Evolutionary conservation across 2,113 vertebrate species (phyloP), one percentile per base, ranked within the genome.

Genomic region (Pteruthius melanotis): DNA sequence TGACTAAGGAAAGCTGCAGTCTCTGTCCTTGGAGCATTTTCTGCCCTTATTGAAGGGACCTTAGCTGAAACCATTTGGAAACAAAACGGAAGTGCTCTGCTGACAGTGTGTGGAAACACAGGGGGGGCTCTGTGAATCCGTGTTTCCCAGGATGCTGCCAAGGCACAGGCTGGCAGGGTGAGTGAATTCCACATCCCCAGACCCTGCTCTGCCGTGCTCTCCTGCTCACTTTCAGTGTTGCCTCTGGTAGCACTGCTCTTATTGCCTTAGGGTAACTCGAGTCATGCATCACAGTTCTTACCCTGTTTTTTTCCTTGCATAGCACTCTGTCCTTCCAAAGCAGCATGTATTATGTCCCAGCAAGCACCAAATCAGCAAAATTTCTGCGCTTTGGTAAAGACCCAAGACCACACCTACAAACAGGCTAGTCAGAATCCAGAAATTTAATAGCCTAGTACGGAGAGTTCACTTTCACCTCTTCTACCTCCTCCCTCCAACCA

Each of bases 31-130:
- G 76, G 63, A 93, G 52, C 30, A 74, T 60, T 80, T 85, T 94
- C 87, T 89, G 86, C 78, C 52, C 78, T 53, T 63, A 28, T 45
- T 45, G 66, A 79, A 20, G 22, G 40, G 68, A 60, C 40, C 15
- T 88, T 60, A 81, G 54, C 40, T 75, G 57, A 89, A 92, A 86
- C n/a, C 50, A 16, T 91, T 95, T 70, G 72, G 89, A 92, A 94
- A 81, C 45, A 77, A 87, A 97, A 56, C 50, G 87, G 79, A 59
- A 94, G 44, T 37, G 72, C 70, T 92, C 33, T 87, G 75, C 82
- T 95, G 83, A 63, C 78, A 61, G 54, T 2, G 1, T n/a, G 59
- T 17, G 54, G 87, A 94, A 91, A 83, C 53, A 39, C 0, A 1
- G 57, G 39, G 40, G 40, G 40, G 11, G 22, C 16, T 92, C 66